phyloP scores from a whole-genome alignment of 2,888 invertebrate genomes.

The Chaetoderma sp. region DNA sequence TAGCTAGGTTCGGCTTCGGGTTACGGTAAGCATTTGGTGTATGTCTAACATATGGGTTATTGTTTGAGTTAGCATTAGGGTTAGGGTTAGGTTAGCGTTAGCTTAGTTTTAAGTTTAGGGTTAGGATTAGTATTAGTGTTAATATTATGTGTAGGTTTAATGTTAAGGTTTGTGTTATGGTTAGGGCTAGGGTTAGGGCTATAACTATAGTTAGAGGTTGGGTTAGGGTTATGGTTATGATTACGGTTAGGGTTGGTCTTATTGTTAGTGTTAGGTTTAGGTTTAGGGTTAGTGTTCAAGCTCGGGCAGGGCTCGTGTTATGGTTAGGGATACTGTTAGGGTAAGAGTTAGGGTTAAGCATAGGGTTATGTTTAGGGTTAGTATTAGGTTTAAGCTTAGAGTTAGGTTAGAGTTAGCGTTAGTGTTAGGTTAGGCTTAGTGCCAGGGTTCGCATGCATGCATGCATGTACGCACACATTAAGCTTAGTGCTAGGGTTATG shows the following conservation, averaged over 20 bases:
- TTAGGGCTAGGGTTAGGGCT: slow-evolving; percentile 26
- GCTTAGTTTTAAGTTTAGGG: slow-evolving; percentile 35
- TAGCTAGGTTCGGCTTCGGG: slow-evolving; percentile 33
- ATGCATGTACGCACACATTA: too few species aligned
- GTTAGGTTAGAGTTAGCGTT: too few species aligned
- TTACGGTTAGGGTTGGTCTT: slow-evolving; percentile 20
- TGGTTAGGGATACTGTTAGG: too few species aligned
- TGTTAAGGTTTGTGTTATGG: slow-evolving; percentile 28
- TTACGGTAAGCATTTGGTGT: slow-evolving; percentile 37
- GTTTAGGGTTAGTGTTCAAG: slow-evolving; percentile 27
- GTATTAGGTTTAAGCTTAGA: too few species aligned
- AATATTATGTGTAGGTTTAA: slow-evolving; percentile 24
- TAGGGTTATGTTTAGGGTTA: too few species aligned
- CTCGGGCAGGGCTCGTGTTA: too few species aligned
- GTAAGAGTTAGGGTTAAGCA: too few species aligned
- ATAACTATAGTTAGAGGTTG: slow-evolving; percentile 10
- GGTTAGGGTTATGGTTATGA: slow-evolving; percentile 25
- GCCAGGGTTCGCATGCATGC: too few species aligned
- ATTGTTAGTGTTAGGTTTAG: slow-evolving; percentile 15
- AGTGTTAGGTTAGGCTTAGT: too few species aligned
- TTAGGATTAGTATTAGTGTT: slow-evolving; percentile 37
- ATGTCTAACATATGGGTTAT: slow-evolving; percentile 35
- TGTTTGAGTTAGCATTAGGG: slow-evolving; percentile 35
- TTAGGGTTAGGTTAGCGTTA: slow-evolving; percentile 32
- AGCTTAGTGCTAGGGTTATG: too few species aligned